A percentile compares a stretch with the other conserved stretches of the same genome.
Conservation (phyloP, 1,140 invertebrate species). For the Drosophila micromelanica region DNA sequence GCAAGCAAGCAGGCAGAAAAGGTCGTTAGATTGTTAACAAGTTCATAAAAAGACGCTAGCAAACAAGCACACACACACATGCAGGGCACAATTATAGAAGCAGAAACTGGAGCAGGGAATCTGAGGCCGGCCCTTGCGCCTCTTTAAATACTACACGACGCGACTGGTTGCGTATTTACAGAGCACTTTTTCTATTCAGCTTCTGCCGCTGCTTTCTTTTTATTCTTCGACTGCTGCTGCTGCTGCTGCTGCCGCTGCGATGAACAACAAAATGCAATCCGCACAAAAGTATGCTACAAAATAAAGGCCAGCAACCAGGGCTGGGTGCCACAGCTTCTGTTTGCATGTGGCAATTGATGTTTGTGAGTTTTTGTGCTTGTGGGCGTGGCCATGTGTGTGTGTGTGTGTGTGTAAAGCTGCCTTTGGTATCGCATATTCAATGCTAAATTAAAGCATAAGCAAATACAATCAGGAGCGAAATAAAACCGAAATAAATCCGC, state of each 20-base stretch:
- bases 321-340: slow-evolving; percentile 34
- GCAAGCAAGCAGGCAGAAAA: slow-evolving; percentile 40
- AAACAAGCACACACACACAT: slow-evolving; percentile 26
- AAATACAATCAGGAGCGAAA: slow-evolving; percentile 16
- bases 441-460: slow-evolving; percentile 45
- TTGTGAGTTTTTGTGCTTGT: slow-evolving; percentile 30
- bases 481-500: slow-evolving; percentile 46
- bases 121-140: slow-evolving; percentile 23
- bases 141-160: slow-evolving; percentile 71
- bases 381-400: slow-evolving; percentile 25
- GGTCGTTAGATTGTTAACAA: slow-evolving; percentile 82
- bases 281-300: slow-evolving; percentile 45
- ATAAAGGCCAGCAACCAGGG: slow-evolving; percentile 12
- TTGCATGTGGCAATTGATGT: slow-evolving; percentile 75
- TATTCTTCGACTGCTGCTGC: not conserved
- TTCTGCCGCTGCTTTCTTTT: slow-evolving; percentile 27
- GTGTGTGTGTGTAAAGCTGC: not conserved
- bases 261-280: slow-evolving; percentile 41
- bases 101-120: slow-evolving; percentile 3
- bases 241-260: slow-evolving; percentile 18
- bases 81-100: slow-evolving; percentile 42
- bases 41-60: slow-evolving; percentile 78
- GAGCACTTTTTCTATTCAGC: slow-evolving; percentile 65
- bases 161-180: slow-evolving; percentile 72
- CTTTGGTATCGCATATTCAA: slow-evolving; percentile 29